These are phyloP conservation scores for Bovichtus variegatus DNA, from an alignment of 2,797 vertebrate species.

Conservation along the genomic window DNA sequence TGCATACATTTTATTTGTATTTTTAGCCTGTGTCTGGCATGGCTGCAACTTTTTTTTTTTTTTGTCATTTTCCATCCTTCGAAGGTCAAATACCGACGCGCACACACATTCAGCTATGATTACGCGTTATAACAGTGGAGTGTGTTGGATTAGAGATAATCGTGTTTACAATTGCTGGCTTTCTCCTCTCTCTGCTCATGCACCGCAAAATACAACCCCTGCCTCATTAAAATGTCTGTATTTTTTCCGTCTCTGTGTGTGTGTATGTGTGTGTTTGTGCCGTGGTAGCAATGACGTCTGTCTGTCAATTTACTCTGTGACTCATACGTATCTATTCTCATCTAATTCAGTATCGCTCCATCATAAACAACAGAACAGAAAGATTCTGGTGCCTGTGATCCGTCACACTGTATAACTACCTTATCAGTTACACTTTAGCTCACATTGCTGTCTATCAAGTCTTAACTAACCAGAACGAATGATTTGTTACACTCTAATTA, in stretches of 20 bases:
- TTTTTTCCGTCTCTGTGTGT: constrained; percentile 17
- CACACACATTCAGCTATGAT: constrained; percentile 29
- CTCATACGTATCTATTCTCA: constrained; percentile 39
- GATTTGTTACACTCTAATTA: constrained; percentile 11
- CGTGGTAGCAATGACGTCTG: constrained; percentile 25
- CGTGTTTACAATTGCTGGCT: constrained; percentile 54
- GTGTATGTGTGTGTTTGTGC: background rate
- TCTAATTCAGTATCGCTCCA: constrained; percentile 35
- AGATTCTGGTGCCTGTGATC: background rate
- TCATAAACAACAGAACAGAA: constrained; percentile 14
- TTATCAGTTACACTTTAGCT: constrained; percentile 7
- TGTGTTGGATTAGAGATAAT: constrained; percentile 65
- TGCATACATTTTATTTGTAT: background rate
- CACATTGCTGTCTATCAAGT: constrained; percentile 10
- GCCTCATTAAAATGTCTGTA: constrained; percentile 49
- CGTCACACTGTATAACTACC: constrained; percentile 11
- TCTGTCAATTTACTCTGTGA: constrained; percentile 21
- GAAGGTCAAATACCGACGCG: constrained; percentile 25
- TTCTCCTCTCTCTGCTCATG: constrained; percentile 37
- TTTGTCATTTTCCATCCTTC: constrained; percentile 25
- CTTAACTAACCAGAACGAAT: constrained; percentile 34
- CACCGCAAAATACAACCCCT: constrained; percentile 36
- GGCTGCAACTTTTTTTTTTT: background rate
- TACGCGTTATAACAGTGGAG: constrained; percentile 31
- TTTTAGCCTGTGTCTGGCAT: background rate